A percentile compares a stretch with the other conserved stretches of the same genome.
phyloP scores from a whole-genome alignment of 2,113 vertebrate species.

The Gyps fulvus region DNA sequence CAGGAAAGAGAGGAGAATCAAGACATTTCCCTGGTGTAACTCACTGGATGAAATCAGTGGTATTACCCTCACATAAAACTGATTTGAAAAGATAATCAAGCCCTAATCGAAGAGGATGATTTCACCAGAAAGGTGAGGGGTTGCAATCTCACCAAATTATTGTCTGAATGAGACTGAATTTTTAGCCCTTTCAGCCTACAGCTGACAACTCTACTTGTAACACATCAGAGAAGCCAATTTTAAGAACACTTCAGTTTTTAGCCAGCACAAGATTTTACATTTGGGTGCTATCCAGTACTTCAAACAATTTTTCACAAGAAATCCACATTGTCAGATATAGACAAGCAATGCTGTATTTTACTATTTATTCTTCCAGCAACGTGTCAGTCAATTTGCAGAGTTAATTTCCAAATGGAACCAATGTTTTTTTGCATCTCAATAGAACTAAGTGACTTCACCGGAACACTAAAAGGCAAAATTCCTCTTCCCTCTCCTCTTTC shows the following conservation, averaged over 20 bases:
- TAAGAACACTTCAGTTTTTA: conserved; percentile 4
- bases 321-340: conserved; percentile 1
- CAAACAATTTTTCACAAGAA: conserved; percentile 26
- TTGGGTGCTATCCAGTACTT: conserved; percentile 42
- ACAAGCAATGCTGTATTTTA: background rate
- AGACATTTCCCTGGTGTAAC: background rate
- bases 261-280: background rate
- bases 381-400: conserved; percentile 61
- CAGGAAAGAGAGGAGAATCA: background rate
- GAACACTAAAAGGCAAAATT: conserved; percentile 41
- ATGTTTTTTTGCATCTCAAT: conserved; percentile 41
- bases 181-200: background rate
- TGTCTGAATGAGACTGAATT: background rate
- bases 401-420: conserved; percentile 64
- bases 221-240: background rate
- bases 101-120: background rate
- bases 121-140: background rate
- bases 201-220: background rate
- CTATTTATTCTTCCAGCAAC: conserved; percentile 28
- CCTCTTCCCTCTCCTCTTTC: background rate
- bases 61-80: background rate
- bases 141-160: background rate
- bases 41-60: background rate
- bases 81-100: background rate
- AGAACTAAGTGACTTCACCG: background rate